phyloP scores from a whole-genome alignment of 2,888 invertebrate species.

The Netelia melanura region DNA sequence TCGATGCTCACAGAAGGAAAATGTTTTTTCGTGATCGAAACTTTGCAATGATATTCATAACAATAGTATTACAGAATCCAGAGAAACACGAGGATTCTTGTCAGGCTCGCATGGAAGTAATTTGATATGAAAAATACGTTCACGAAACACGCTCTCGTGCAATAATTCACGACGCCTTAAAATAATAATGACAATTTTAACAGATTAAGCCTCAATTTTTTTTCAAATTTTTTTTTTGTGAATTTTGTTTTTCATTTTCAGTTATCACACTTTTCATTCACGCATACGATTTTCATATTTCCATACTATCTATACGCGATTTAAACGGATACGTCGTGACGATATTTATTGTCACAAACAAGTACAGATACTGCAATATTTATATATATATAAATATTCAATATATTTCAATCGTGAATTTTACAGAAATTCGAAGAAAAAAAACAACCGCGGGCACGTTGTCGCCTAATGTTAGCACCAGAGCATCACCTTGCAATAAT shows the following conservation, averaged over 20 bases:
- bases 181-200: too few species aligned
- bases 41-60: constrained; percentile 49
- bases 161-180: neutral
- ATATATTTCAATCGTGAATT: constrained; percentile 40
- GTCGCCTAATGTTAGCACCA: constrained; percentile 70
- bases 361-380: constrained; percentile 12
- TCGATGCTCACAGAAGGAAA: neutral
- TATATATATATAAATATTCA: constrained; percentile 21
- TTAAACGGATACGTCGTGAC: neutral
- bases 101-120: neutral
- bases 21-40: constrained; percentile 33
- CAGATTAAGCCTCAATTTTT: neutral
- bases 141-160: neutral
- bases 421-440: constrained; percentile 48
- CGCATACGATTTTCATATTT: constrained; percentile 44
- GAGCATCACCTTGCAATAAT: constrained; percentile 53
- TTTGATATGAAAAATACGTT: neutral
- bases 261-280: constrained; percentile 27
- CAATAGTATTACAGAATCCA: neutral
- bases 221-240: neutral
- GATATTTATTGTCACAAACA: constrained; percentile 21
- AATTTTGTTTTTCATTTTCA: neutral
- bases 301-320: neutral
- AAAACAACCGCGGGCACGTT: constrained; percentile 61
- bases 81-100: neutral